These are phyloP conservation scores for Caenorhabditis virilis DNA, from an alignment of 2,888 invertebrate genomes.

Conservation along the genomic window DNA sequence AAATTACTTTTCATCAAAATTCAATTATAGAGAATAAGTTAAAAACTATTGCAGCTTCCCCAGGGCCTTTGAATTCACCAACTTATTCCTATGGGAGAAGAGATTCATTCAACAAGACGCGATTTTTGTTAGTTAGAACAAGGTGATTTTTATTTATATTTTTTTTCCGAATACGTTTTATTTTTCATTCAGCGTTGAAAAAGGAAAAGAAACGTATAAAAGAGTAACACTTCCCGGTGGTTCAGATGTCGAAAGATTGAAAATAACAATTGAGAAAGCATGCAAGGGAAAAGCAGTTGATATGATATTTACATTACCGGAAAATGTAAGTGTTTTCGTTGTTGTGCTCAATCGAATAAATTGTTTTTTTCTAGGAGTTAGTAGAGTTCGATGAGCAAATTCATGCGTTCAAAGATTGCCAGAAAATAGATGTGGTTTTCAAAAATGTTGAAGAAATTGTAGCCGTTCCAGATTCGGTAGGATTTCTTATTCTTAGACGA, in stretches of 20 bases:
- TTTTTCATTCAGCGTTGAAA: conserved; percentile 36
- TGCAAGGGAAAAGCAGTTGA: conserved; percentile 44
- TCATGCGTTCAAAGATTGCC: conserved; percentile 45
- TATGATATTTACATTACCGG: conserved; percentile 51
- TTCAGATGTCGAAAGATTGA: conserved; percentile 51
- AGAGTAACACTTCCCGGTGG: conserved; percentile 57
- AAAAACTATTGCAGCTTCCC: conserved; percentile 9
- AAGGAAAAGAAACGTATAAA: conserved; percentile 58
- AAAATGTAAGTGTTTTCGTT: conserved; percentile 17
- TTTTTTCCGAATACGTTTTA: no score
- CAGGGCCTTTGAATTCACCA: conserved; percentile 39
- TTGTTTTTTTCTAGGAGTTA: conserved; percentile 22
- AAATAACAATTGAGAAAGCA: conserved; percentile 48
- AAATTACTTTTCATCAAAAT: neutral
- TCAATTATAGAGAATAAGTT: no score
- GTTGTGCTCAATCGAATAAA: neutral
- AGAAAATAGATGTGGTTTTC: conserved; percentile 55
- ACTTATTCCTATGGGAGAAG: conserved; percentile 54
- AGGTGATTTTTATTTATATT: conserved; percentile 15
- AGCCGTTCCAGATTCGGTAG: neutral
- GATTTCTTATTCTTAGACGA: no score
- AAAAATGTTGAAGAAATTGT: conserved; percentile 5
- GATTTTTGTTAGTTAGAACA: conserved; percentile 53
- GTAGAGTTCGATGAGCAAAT: conserved; percentile 50
- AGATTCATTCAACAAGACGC: conserved; percentile 48